Conservation (phyloP, 2,113 vertebrate genomes). For the Tringa solitaria region DNA sequence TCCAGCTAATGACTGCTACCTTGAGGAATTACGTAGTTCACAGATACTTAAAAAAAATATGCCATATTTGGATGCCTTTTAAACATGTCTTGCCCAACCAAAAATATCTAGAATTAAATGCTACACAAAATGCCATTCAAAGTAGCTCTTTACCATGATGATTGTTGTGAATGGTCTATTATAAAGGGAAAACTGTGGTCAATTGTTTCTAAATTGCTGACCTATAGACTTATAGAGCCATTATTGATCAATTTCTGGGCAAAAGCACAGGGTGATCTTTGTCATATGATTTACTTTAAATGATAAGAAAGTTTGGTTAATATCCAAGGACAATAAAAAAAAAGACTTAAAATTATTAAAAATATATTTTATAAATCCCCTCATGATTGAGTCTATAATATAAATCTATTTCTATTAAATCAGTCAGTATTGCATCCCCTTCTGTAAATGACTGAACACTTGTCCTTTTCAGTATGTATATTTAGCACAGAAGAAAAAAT, state of each 20-base stretch:
- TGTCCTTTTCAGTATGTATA: conserved; percentile 22
- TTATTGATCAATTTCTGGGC: not conserved
- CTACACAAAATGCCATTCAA: not conserved
- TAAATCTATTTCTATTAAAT: conserved; percentile 10
- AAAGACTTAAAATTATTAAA: not conserved
- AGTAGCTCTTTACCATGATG: not conserved
- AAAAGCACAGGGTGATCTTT: not conserved
- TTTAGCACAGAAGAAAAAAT: conserved; percentile 33
- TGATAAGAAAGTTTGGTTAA: not conserved
- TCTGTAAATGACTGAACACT: conserved; percentile 13
- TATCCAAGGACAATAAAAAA: not conserved
- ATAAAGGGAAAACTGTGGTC: not conserved
- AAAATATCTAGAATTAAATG: not conserved
- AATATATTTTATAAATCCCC: conserved; percentile 22
- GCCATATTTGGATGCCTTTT: not conserved
- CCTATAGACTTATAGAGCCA: not conserved
- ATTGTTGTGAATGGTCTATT: not conserved
- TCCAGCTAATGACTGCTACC: not conserved
- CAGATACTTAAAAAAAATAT: not conserved
- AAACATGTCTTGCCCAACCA: not conserved
- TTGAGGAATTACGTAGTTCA: not conserved
- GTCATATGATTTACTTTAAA: not conserved
- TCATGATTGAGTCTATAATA: not conserved
- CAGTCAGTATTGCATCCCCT: conserved; percentile 1
- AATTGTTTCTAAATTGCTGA: not conserved